A percentile compares a stretch with the other conserved stretches of the same genome.
These are phyloP conservation scores for Sinocyclocheilus maitianheensis DNA, from an alignment of 2,113 vertebrate genomes.

Conservation along the genomic window DNA sequence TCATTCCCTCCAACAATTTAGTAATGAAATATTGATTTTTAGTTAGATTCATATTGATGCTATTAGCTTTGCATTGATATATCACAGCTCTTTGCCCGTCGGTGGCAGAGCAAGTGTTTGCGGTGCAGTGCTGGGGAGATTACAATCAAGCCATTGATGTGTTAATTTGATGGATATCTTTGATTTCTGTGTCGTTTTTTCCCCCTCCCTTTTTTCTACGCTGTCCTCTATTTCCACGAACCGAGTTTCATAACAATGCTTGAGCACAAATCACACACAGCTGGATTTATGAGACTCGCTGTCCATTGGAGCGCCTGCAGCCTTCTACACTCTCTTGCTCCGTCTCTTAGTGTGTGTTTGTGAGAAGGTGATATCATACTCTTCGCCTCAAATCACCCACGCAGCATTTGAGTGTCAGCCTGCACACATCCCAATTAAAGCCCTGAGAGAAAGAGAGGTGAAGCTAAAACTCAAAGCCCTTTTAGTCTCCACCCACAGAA, in stretches of 20 bases:
- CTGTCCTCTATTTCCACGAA: constrained; percentile 49
- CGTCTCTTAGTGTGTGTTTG: constrained; percentile 51
- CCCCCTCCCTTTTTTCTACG: constrained; percentile 68
- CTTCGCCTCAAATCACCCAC: constrained; percentile 55
- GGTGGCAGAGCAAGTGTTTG: constrained; percentile 80
- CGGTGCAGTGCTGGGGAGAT: constrained; percentile 86
- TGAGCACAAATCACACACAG: constrained; percentile 52
- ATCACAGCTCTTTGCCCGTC: constrained; percentile 88
- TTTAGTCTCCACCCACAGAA: constrained; percentile 33
- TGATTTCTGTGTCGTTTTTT: constrained; percentile 70
- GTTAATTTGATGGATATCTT: constrained; percentile 99
- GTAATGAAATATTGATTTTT: constrained; percentile 99
- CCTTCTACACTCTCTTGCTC: constrained; percentile 15
- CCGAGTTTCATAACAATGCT: constrained; percentile 56
- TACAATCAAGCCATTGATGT: constrained; percentile 96
- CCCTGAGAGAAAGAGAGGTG: constrained; percentile 48
- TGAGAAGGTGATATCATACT: constrained; percentile 56
- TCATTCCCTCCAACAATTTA: constrained; percentile 99
- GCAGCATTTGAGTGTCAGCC: constrained; percentile 53
- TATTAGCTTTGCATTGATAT: constrained; percentile 99
- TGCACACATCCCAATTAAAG: constrained; percentile 56
- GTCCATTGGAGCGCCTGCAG: constrained; percentile 52
- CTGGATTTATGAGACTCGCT: constrained; percentile 58
- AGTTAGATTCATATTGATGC: constrained; percentile 99
- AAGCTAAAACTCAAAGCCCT: constrained; percentile 43